Percentiles rank a stretch among this genome's conserved stretches.
Conservation (phyloP, 1,140 invertebrate genomes). For the Glossosoma conforme region DNA sequence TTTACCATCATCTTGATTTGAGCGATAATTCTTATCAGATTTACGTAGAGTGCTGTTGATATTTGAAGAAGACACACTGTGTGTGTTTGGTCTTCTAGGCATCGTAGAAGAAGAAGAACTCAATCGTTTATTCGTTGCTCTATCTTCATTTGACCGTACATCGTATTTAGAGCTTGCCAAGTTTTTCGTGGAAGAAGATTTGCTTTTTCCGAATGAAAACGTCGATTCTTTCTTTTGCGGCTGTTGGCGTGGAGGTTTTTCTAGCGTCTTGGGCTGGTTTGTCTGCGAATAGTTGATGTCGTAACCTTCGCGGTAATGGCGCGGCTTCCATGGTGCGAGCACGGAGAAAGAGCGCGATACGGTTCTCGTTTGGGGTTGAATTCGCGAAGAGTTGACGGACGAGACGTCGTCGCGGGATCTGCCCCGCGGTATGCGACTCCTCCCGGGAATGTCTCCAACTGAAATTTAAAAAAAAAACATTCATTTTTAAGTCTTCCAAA, state of each 20-base stretch:
- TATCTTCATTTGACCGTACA: constrained; percentile 40
- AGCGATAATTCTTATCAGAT: constrained; percentile 37
- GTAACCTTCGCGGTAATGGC: constrained; percentile 63
- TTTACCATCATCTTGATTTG: constrained; percentile 39
- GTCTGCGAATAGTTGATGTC: constrained; percentile 77
- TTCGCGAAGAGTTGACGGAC: constrained; percentile 51
- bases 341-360: constrained; percentile 79
- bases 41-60: constrained; percentile 41
- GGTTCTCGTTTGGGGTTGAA: constrained; percentile 63
- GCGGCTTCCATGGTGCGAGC: constrained; percentile 76
- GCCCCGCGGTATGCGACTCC: constrained; percentile 52
- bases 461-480: no score
- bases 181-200: constrained; percentile 37
- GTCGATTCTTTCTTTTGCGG: constrained; percentile 39
- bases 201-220: constrained; percentile 35
- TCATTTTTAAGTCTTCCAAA: no score
- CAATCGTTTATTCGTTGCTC: constrained; percentile 11
- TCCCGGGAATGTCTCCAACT: constrained; percentile 70
- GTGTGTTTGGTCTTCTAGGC: constrained; percentile 36
- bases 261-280: constrained; percentile 48
- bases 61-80: no score
- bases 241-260: constrained; percentile 41
- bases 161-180: constrained; percentile 39
- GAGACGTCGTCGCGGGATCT: constrained; percentile 68
- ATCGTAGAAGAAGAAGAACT: constrained; percentile 33